Base-by-base conservation (phyloP, 2,797 vertebrate genomes). In the Tokudaia muenninki region DNA sequence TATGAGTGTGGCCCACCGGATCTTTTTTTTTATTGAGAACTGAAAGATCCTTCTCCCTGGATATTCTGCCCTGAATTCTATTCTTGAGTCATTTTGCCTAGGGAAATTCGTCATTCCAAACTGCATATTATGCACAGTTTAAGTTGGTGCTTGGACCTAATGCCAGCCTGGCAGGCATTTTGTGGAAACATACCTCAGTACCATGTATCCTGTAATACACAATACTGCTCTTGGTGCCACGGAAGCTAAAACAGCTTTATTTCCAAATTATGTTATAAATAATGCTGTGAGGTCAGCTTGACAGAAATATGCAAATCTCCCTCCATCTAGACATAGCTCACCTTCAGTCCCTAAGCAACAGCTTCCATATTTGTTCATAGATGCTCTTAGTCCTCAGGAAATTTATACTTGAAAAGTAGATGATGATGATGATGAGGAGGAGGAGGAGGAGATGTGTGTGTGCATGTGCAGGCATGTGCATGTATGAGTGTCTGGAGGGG, bases 61-160 rank as follows among this genome's bases (percentile, higher is more conserved):
- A 80, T 83, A 22, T 72, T 90, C n/a, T 95, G 78, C 50, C 59
- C 81, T 70, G 75, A 83, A 70, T 92, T 90, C 74, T 86, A 44
- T 82, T 93, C 94, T 93, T 92, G 77, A 94, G 55, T 94, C 93
- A 70, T 88, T 79, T 70, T 94, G 96, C 72, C 90, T 57, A 29
- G 52, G 37, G 44, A 52, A 95, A 26, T 57, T 17, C 61, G 87
- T 88, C 83, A 81, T 88, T 94, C 80, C 50, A 70, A 94, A 91
- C 29, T 92, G 21, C 47, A 59, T 19, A 67, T 52, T 75, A 63
- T 24, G 3, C 37, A 87, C 0, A 1, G n/a, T 63, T 90, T 87
- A 67, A 90, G 50, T 29, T 37, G 81, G 12, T 70, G 24, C 34
- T 59, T 31, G 57, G 57, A 61, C 79, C 92, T 90, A n/a, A 92